Conservation (phyloP, 2,888 invertebrate species). For the Eudasyphora cyanicolor region DNA sequence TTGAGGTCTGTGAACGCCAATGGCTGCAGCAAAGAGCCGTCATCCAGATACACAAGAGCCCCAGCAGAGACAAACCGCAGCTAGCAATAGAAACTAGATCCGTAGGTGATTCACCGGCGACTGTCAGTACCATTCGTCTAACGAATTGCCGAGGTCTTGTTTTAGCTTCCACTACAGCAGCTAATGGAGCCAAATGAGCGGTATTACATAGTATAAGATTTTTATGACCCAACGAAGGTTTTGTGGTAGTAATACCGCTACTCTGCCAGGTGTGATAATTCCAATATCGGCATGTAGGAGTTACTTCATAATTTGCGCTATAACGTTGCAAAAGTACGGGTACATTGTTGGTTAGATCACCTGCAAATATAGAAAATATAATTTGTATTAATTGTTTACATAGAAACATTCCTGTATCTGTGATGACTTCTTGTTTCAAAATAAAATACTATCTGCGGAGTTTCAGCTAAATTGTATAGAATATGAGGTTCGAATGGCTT, state of each 20-base stretch:
- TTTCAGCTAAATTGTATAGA: too few species aligned
- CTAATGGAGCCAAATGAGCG: conserved; percentile 41
- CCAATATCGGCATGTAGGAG: conserved; percentile 9
- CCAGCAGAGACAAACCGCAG: conserved; percentile 82
- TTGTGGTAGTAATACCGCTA: neutral
- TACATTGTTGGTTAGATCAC: neutral
- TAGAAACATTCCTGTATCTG: too few species aligned
- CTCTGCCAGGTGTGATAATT: conserved; percentile 37
- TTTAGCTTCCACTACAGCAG: conserved; percentile 16
- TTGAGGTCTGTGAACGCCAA: conserved; percentile 81
- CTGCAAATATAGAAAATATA: conserved; percentile 28
- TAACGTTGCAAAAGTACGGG: neutral
- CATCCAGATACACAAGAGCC: conserved; percentile 82
- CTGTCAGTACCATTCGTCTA: conserved; percentile 59
- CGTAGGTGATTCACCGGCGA: conserved; percentile 76
- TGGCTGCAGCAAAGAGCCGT: conserved; percentile 82
- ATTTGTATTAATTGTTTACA: too few species aligned
- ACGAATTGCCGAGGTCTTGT: conserved; percentile 73
- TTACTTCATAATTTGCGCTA: neutral
- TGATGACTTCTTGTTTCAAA: too few species aligned
- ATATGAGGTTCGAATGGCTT: too few species aligned
- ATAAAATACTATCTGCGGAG: too few species aligned
- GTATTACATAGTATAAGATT: conserved; percentile 26
- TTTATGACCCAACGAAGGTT: neutral
- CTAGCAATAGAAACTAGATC: conserved; percentile 83